Percentiles rank a stretch among this genome's conserved stretches.
Evolutionary conservation across 2,888 invertebrate genomes (phyloP).

Genomic region (Macaria notata): DNA sequence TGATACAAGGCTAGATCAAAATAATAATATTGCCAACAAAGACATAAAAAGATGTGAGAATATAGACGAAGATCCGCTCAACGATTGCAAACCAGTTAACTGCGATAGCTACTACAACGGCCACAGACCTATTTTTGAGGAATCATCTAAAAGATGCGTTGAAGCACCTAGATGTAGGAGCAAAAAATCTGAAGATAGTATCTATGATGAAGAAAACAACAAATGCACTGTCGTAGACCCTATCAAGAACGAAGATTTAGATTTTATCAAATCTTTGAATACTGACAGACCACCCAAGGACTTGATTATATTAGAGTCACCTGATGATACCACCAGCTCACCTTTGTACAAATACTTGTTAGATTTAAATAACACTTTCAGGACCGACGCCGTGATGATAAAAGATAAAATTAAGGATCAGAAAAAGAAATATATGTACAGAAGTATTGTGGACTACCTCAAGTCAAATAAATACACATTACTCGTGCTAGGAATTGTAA

Average conservation of each 20-base stretch:
- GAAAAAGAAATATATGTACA: constrained; percentile 2
- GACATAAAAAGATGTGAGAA: constrained; percentile 44
- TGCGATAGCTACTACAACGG: constrained; percentile 67
- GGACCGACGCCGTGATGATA: neutral
- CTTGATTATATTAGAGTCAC: constrained; percentile 46
- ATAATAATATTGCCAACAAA: constrained; percentile 26
- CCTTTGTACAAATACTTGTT: neutral
- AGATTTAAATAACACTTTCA: neutral
- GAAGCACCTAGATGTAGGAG: constrained; percentile 46
- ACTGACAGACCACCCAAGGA: constrained; percentile 47
- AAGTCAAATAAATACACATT: constrained; percentile 44
- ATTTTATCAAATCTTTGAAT: constrained; percentile 47
- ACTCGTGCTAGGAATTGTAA: constrained; percentile 41
- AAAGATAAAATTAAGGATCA: neutral
- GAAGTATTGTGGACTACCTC: constrained; percentile 24
- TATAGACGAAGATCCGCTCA: constrained; percentile 60
- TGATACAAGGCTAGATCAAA: constrained; percentile 50
- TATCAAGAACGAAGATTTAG: constrained; percentile 50
- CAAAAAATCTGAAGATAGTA: constrained; percentile 35
- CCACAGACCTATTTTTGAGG: constrained; percentile 48
- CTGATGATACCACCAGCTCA: constrained; percentile 12
- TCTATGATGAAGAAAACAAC: constrained; percentile 57
- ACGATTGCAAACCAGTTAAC: constrained; percentile 62
- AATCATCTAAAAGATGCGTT: constrained; percentile 47
- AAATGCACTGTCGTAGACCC: constrained; percentile 45